Percentiles rank a stretch among this genome's conserved stretches.
Evolutionary conservation across 2,797 vertebrate species (phyloP).

Genomic region (Manis crassicaudata): DNA sequence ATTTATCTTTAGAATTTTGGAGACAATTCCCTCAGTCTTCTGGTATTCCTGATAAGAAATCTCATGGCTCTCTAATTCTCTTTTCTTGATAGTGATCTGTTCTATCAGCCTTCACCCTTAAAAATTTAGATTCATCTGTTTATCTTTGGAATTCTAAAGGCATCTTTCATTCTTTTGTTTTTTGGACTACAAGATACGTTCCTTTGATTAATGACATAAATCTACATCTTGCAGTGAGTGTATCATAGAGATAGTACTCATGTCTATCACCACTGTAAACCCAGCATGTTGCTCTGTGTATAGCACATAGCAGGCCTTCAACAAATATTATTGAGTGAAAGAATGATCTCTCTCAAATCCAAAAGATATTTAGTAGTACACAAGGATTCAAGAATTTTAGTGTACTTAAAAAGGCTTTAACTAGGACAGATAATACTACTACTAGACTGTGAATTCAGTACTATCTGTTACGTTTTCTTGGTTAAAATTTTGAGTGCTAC

Average conservation of each 20-base stretch:
- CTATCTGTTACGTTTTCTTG: background rate
- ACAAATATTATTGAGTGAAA: background rate
- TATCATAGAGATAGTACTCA: background rate
- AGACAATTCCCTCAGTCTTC: background rate
- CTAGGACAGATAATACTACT: background rate
- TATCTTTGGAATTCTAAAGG: background rate
- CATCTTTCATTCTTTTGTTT: slow-evolving; percentile 17
- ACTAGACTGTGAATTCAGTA: background rate
- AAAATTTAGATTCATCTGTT: background rate
- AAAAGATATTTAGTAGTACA: background rate
- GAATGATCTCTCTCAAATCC: background rate
- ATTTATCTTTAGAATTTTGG: background rate
- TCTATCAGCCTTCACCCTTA: background rate
- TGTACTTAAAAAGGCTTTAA: background rate
- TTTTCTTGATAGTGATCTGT: background rate
- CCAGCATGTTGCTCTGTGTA: background rate
- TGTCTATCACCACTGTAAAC: background rate
- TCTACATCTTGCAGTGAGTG: background rate
- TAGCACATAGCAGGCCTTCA: background rate
- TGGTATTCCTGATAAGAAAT: background rate
- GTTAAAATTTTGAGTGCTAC: background rate
- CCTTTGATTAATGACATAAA: background rate
- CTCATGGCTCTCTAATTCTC: background rate
- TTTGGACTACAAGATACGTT: background rate
- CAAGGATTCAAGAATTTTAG: background rate